phyloP scores from a whole-genome alignment of 2,113 vertebrate genomes.

The Xenopus laevis region DNA sequence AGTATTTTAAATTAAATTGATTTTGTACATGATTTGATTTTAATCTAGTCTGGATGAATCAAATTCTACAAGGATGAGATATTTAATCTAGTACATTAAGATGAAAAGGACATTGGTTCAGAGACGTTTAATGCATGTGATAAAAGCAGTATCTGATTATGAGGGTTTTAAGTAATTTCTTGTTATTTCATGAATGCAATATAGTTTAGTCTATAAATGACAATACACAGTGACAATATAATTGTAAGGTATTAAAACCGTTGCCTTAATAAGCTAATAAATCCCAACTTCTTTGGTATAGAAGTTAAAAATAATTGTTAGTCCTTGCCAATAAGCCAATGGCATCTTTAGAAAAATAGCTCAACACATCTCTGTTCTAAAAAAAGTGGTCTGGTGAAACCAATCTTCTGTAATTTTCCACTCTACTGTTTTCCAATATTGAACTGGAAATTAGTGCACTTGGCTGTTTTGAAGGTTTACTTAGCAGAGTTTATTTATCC shows the following conservation, averaged over 20 bases:
- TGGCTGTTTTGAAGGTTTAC: constrained; percentile 55
- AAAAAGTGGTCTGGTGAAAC: constrained; percentile 59
- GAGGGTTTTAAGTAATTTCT: constrained; percentile 57
- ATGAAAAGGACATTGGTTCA: constrained; percentile 74
- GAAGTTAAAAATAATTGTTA: too few relatives aligned
- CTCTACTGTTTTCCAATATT: constrained; percentile 68
- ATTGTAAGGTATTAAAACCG: too few relatives aligned
- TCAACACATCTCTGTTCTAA: too few relatives aligned
- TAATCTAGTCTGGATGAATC: constrained; percentile 76
- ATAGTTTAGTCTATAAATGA: constrained; percentile 43
- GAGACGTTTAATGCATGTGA: constrained; percentile 68
- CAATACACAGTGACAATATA: too few relatives aligned
- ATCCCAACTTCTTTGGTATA: too few relatives aligned
- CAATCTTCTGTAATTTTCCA: constrained; percentile 68
- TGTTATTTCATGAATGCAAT: constrained; percentile 63
- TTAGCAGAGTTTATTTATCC: constrained; percentile 50
- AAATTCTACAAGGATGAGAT: constrained; percentile 74
- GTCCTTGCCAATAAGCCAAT: too few relatives aligned
- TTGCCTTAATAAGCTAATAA: too few relatives aligned
- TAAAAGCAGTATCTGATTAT: constrained; percentile 70
- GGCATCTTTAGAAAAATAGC: too few relatives aligned
- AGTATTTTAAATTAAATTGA: constrained; percentile 76
- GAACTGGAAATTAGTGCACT: constrained; percentile 49
- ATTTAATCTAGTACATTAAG: constrained; percentile 77
- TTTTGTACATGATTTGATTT: constrained; percentile 78